A percentile compares a stretch with the other conserved stretches of the same genome.
Evolutionary conservation across 2,113 vertebrate genomes (phyloP).

Genomic region (Cinclus mexicanus): DNA sequence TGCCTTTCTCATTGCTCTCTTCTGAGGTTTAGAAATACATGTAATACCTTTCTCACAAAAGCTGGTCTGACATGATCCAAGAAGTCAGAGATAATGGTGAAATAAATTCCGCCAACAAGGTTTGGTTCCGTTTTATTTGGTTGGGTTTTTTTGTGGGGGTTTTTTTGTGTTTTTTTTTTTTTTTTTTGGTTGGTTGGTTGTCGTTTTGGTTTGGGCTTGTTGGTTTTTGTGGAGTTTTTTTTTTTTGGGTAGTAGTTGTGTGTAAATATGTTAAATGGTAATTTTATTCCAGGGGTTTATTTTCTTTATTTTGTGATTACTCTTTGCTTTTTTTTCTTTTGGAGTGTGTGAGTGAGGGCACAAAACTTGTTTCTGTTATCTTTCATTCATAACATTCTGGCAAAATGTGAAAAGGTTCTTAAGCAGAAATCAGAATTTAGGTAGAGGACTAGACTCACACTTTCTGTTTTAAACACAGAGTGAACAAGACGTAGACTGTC

Average conservation of each 20-base stretch:
- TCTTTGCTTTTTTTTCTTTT: not conserved
- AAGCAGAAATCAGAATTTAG: not conserved
- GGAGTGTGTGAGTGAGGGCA: not conserved
- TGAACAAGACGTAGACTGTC: not conserved
- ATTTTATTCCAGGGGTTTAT: not conserved
- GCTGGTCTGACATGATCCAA: not conserved
- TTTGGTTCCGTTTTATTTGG: not conserved
- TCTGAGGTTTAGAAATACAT: not conserved
- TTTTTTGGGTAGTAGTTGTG: fast-evolving
- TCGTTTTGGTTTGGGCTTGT: not conserved
- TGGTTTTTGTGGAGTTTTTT: not conserved
- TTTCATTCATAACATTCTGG: not conserved
- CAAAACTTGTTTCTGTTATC: not conserved
- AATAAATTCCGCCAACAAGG: not conserved
- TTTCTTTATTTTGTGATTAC: not conserved
- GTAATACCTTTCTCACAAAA: not conserved
- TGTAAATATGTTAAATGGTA: not conserved
- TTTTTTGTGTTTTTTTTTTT: not conserved
- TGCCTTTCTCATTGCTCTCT: not conserved
- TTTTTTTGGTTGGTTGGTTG: not conserved
- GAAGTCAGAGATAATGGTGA: not conserved
- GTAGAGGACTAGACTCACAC: not conserved
- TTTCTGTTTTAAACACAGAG: not conserved
- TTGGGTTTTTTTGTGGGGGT: not conserved
- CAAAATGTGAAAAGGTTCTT: not conserved